Evolutionary conservation across 2,888 invertebrate species (phyloP), one percentile per base, ranked within the genome.

Genomic region (Agrypnus murinus): DNA sequence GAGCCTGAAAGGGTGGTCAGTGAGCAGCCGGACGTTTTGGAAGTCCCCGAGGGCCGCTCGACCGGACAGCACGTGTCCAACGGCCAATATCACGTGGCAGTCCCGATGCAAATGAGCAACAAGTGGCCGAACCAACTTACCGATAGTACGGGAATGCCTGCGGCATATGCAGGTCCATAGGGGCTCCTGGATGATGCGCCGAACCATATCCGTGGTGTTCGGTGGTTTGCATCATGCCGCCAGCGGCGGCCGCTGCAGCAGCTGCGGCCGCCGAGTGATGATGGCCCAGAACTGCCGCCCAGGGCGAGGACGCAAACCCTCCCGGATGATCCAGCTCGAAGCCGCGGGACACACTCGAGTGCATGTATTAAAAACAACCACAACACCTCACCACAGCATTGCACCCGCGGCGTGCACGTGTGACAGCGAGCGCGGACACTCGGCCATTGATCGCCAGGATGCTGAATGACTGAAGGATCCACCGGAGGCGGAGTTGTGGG

Each of bases 131-230:
- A 57, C 14, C 25, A 36, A 87, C 91, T 88, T 83, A 95, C 95
- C 95, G 92, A 88, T 96, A 96, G 87, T 95, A 96, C 70, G 95
- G 94, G 86, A 95, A 95, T 79, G 94, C 95, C 85, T 95, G 96
- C 59, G 95, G 94, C 85, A 96, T 95, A 87, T 96, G 96, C 79
- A 96, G 90, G 86, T 96, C 96, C 95, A 96, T 95, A 62, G 95
- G 95, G 74, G 86, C 86, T 72, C 84, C 81, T 40, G 84, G 85
- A 74, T 86, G 86, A 84, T 89, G 86, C 83, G 87, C 85, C 84
- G 90, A 87, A 73, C 89, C 88, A 87, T 91, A 90, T 80, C 88
- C 91, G 75, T 82, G 83, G 76, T 84, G 84, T 70, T 85, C 84
- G 71, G 83, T 84, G 81, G 87, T 88, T 79, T 85, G 86, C 86